Conservation (phyloP, 2,888 invertebrate species). For the Mythimna lalbum region DNA sequence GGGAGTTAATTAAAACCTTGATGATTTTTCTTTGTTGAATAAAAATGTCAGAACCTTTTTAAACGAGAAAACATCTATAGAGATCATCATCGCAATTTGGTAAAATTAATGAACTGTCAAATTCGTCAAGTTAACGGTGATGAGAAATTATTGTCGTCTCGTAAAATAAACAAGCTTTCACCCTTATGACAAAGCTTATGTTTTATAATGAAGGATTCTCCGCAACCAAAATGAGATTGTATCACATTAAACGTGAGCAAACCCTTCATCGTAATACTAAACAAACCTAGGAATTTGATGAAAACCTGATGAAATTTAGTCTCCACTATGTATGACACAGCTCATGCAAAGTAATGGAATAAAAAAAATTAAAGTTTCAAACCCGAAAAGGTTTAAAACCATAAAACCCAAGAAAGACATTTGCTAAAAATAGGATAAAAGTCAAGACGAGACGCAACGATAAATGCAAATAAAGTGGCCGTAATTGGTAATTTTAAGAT, state of each 20-base stretch:
- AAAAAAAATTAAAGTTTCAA: neutral
- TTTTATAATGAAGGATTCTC: constrained; percentile 13
- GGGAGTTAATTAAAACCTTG: neutral
- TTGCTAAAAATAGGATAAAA: neutral
- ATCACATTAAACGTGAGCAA: constrained; percentile 2
- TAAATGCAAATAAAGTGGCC: neutral
- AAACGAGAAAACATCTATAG: neutral
- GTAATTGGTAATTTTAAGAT: constrained; percentile 19
- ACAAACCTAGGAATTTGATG: neutral
- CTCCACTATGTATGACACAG: too few species aligned
- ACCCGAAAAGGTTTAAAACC: too few species aligned
- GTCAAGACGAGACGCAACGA: neutral
- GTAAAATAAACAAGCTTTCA: constrained; percentile 1
- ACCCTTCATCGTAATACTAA: constrained; percentile 10
- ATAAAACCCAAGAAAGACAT: neutral
- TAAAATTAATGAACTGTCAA: neutral
- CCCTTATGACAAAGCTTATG: neutral
- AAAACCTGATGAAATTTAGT: neutral
- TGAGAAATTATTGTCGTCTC: neutral
- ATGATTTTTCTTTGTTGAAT: neutral
- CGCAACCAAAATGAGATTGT: constrained; percentile 10
- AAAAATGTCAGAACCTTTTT: neutral
- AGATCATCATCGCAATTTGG: neutral
- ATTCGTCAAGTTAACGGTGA: neutral
- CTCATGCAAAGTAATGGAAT: neutral